A percentile compares a stretch with the other conserved stretches of the same genome.
phyloP scores from a whole-genome alignment of 2,113 vertebrate species.

The Calidris pugnax region DNA sequence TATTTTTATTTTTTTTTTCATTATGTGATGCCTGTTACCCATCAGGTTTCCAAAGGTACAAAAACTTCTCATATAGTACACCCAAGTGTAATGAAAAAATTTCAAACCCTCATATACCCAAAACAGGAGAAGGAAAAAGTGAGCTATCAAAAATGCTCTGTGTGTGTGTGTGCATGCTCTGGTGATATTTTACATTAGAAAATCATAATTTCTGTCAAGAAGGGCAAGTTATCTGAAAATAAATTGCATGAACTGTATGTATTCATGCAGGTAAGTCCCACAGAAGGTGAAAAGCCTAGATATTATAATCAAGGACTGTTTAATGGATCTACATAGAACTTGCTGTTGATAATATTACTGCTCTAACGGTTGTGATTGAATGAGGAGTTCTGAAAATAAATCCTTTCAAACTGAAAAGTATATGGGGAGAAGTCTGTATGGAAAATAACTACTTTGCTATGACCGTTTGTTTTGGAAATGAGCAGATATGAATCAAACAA shows the following conservation, averaged over 20 bases:
- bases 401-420: background rate
- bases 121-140: background rate
- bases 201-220: background rate
- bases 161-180: background rate
- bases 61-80: background rate
- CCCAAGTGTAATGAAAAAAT: background rate
- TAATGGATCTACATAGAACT: background rate
- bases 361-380: background rate
- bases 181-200: background rate
- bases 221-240: background rate
- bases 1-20: background rate
- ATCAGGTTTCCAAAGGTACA: background rate
- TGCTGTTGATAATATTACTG: background rate
- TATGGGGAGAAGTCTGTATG: rapidly evolving
- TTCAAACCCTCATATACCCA: background rate
- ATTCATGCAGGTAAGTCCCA: background rate
- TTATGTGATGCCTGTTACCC: background rate
- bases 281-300: background rate
- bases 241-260: background rate
- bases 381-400: background rate
- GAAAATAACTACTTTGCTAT: background rate
- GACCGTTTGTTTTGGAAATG: background rate
- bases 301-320: background rate
- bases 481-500: background rate
- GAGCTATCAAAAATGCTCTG: background rate